phyloP scores from a whole-genome alignment of 2,797 vertebrate species.

The Artibeus jamaicensis region DNA sequence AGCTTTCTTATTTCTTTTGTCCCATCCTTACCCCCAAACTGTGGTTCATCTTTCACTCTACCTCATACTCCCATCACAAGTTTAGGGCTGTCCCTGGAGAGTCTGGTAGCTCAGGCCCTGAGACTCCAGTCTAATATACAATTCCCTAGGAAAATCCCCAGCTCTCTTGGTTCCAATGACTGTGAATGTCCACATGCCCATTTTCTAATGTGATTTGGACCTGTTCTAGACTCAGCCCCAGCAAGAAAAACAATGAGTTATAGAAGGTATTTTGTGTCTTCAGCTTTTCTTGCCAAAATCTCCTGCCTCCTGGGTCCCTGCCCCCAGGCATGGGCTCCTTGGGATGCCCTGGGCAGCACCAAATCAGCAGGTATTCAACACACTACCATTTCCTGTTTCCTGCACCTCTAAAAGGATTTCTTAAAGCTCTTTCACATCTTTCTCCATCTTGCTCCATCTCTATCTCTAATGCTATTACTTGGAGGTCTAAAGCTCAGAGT shows the following conservation, averaged over 20 bases:
- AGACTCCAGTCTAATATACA: background rate
- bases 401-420: background rate
- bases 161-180: background rate
- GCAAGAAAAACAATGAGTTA: background rate
- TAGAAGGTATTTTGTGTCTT: background rate
- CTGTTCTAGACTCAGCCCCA: background rate
- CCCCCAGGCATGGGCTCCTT: background rate
- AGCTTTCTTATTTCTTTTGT: conserved; percentile 43
- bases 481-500: background rate
- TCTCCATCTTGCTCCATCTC: background rate
- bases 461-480: background rate
- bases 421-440: conserved; percentile 14
- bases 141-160: conserved; percentile 12
- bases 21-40: background rate
- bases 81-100: conserved; percentile 30
- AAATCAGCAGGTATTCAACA: background rate
- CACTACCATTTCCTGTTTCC: background rate
- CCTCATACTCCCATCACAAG: background rate
- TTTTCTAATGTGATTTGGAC: conserved; percentile 23
- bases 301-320: background rate
- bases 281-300: background rate
- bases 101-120: background rate
- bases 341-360: background rate
- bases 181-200: background rate
- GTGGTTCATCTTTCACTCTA: background rate